These are phyloP conservation scores for Colaptes auratus DNA, from an alignment of 2,113 vertebrate species.

Conservation along the genomic window DNA sequence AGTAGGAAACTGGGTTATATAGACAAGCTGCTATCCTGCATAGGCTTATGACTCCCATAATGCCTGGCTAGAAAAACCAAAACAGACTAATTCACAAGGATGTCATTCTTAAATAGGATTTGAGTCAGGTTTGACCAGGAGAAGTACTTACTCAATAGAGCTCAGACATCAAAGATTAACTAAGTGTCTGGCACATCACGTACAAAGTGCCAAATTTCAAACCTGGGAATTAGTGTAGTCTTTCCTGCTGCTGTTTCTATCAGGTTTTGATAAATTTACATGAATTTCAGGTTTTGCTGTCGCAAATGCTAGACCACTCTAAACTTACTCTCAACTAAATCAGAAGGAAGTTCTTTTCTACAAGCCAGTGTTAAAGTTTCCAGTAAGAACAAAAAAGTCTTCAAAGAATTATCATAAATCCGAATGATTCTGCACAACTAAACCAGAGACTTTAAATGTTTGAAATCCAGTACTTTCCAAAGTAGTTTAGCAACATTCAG, in stretches of 20 bases:
- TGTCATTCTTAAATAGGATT: slow-evolving; percentile 89
- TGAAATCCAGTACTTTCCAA: neutral
- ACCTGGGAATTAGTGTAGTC: neutral
- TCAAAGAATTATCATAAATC: neutral
- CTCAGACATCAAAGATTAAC: slow-evolving; percentile 50
- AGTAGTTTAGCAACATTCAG: neutral
- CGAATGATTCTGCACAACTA: neutral
- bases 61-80: slow-evolving; percentile 75
- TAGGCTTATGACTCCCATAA: slow-evolving; percentile 81
- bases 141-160: slow-evolving; percentile 1
- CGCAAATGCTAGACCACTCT: neutral
- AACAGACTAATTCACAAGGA: slow-evolving; percentile 84
- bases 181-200: neutral
- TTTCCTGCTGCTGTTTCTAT: neutral
- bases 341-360: neutral
- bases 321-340: neutral
- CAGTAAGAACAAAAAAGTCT: neutral
- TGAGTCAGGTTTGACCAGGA: slow-evolving; percentile 75
- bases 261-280: neutral
- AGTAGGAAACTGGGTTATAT: slow-evolving; percentile 77
- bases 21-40: slow-evolving; percentile 70
- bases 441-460: neutral
- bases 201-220: neutral
- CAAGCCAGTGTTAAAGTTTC: neutral
- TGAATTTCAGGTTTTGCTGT: neutral